Percentiles rank a stretch among this genome's conserved stretches.
These are phyloP conservation scores for Enteromius radiatus DNA, from an alignment of 2,797 vertebrate genomes.

Conservation along the genomic window DNA sequence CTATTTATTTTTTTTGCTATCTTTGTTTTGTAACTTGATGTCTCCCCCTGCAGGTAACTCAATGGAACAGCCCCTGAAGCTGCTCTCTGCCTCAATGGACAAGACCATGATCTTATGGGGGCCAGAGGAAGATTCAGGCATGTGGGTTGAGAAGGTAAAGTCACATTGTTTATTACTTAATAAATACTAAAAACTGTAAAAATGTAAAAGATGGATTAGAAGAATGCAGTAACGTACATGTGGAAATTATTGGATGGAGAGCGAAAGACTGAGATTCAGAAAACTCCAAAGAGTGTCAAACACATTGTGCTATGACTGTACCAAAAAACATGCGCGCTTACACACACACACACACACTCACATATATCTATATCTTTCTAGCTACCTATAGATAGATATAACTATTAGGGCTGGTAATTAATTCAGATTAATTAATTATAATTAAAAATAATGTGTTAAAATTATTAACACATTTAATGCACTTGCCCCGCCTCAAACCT, in stretches of 20 bases:
- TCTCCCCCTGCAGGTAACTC: constrained; percentile 82
- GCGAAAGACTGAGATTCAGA: too few species aligned
- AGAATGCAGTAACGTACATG: not conserved
- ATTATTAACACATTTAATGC: too few species aligned
- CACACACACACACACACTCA: too few species aligned
- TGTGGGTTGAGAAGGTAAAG: constrained; percentile 95
- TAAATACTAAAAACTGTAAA: not conserved
- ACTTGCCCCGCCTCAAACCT: too few species aligned
- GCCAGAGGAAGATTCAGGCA: constrained; percentile 91
- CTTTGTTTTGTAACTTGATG: constrained; percentile 52
- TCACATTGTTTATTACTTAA: constrained; percentile 42
- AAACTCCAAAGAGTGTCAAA: too few species aligned
- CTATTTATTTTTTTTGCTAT: too few species aligned
- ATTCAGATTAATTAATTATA: too few species aligned
- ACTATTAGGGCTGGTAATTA: too few species aligned
- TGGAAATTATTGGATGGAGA: too few species aligned
- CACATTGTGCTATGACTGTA: not conserved
- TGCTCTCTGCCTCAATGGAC: constrained; percentile 96
- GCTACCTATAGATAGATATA: too few species aligned
- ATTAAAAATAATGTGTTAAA: too few species aligned
- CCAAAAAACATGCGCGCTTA: not conserved
- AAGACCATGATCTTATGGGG: constrained; percentile 98
- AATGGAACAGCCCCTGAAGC: constrained; percentile 84
- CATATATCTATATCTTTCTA: too few species aligned
- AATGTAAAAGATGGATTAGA: constrained; percentile 3